Conservation (phyloP, 2,113 vertebrate species). For the Bubo scandiacus region DNA sequence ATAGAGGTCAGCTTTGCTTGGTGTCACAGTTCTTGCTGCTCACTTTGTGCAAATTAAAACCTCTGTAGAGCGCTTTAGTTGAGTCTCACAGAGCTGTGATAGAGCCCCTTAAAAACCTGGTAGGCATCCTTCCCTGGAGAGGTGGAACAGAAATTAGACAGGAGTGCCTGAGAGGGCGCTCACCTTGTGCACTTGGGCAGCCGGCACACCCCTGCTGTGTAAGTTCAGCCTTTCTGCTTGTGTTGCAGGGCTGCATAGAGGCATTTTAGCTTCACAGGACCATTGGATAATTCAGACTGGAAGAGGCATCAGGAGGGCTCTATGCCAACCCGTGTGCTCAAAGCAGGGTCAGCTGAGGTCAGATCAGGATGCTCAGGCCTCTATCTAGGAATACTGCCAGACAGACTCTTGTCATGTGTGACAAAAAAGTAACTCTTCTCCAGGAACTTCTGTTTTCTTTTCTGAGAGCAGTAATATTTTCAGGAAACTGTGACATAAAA, state of each 20-base stretch:
- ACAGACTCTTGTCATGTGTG: not conserved
- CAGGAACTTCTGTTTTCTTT: not conserved
- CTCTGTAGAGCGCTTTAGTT: not conserved
- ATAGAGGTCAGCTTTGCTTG: not conserved
- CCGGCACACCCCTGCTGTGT: not conserved
- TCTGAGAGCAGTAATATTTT: not conserved
- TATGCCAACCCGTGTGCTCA: not conserved
- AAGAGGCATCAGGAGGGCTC: not conserved
- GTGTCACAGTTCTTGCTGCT: not conserved
- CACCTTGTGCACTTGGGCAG: not conserved
- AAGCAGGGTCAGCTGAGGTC: not conserved
- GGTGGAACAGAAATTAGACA: not conserved
- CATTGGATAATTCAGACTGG: rapidly evolving
- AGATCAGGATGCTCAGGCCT: not conserved
- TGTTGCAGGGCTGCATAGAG: not conserved
- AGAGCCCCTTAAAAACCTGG: not conserved
- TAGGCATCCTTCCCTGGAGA: not conserved
- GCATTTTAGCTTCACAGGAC: not conserved
- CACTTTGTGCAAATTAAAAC: not conserved
- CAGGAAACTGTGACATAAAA: not conserved
- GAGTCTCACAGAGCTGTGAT: not conserved
- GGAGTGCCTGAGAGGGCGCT: not conserved
- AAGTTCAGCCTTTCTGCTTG: not conserved
- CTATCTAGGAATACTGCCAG: not conserved
- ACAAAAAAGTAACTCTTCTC: not conserved